Percentiles rank a stretch among this genome's conserved stretches.
Conservation (phyloP, 2,113 vertebrate species). For the Heterotis niloticus region DNA sequence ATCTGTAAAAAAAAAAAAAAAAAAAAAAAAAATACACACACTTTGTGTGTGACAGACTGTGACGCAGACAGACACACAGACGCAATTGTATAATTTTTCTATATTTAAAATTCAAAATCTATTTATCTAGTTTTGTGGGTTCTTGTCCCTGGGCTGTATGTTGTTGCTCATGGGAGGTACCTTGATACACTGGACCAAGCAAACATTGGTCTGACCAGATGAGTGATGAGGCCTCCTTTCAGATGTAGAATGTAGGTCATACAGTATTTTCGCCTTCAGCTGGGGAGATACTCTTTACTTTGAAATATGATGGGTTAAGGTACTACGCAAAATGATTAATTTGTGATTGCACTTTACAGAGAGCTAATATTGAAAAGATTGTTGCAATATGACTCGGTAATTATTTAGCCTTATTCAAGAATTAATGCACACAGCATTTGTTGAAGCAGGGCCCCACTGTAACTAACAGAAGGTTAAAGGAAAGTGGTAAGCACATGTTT, state of each 20-base stretch:
- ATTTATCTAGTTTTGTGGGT: conserved; percentile 35
- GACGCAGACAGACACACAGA: conserved; percentile 30
- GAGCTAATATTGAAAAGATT: conserved; percentile 68
- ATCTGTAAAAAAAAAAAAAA: background rate
- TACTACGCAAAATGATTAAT: conserved; percentile 46
- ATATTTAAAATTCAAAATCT: conserved; percentile 26
- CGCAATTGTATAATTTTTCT: conserved; percentile 33
- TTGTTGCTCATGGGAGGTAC: conserved; percentile 27
- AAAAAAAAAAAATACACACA: too few relatives aligned
- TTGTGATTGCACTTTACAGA: conserved; percentile 86
- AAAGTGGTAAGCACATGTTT: conserved; percentile 57
- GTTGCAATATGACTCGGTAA: conserved; percentile 82
- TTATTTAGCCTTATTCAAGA: conserved; percentile 66
- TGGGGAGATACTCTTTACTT: conserved; percentile 40
- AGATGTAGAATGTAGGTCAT: conserved; percentile 31
- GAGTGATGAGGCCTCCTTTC: conserved; percentile 23
- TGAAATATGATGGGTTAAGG: conserved; percentile 45
- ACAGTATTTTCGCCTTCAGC: conserved; percentile 44
- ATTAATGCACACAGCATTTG: conserved; percentile 57
- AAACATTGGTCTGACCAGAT: conserved; percentile 32
- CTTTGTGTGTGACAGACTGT: conserved; percentile 49
- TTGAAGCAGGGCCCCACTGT: conserved; percentile 17
- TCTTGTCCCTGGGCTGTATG: conserved; percentile 39
- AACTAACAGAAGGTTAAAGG: conserved; percentile 44
- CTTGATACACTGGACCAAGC: conserved; percentile 46